Evolutionary conservation across 2,113 vertebrate species (phyloP), one percentile per base, ranked within the genome.

Genomic region (Merops nubicus): DNA sequence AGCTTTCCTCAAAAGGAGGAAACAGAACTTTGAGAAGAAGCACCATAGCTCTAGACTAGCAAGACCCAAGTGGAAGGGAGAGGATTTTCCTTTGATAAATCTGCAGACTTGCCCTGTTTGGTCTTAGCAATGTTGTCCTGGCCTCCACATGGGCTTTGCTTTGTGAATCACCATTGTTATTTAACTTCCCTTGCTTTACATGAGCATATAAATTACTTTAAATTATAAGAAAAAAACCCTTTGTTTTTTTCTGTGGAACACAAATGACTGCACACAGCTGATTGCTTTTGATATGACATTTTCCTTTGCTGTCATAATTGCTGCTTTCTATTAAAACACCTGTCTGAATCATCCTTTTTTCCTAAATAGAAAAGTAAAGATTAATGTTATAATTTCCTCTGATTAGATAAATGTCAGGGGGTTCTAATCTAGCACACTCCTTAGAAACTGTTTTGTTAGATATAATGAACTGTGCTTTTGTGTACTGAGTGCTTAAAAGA

Each of bases 371-470:
- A 85, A 60, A 86, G 79, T 18, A n/a, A 59, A 73, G 70, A 75
- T 76, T 80, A 77, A 62, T 25, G 62, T 74, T 83, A 38, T 72
- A 53, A 90, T 96, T 94, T 67, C 78, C 83, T 67, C 75, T 81
- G 91, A 91, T 91, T 56, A 82, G 96, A 63, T 51, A 82, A 97
- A 80, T 67, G 65, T 65, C 83, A 69, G 85, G 50, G 85, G 81
- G 51, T n/a, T 96, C 84, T 95, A 48, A 54, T 77, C 77, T 60
- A 42, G 48, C 33, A 11, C 20, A 4, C 64, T 45, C 43, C 53
- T 6, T 8, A 48, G 85, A 72, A 84, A 4, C 56, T 33, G 50
- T 48, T 76, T 29, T 70, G 54, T 38, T 85, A 57, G 53, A 9
- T 56, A 54, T 62, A 63, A 88, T 23, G 87, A 79, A 4, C 85